Evolutionary conservation across 2,113 vertebrate genomes (phyloP).

Genomic region (Thymallus thymallus): DNA sequence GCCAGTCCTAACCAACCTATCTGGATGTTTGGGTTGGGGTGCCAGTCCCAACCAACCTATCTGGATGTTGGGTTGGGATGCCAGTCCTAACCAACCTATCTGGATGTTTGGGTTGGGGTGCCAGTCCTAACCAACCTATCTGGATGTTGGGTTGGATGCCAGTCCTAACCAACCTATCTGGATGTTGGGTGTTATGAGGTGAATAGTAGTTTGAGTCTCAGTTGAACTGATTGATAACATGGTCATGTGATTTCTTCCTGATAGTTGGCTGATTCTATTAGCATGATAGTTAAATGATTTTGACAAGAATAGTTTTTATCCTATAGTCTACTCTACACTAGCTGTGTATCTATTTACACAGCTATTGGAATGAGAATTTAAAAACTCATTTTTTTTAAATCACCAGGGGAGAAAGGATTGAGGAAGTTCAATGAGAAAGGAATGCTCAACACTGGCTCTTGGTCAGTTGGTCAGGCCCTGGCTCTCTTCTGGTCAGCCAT

Average conservation of each 20-base stretch:
- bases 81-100: too few relatives aligned
- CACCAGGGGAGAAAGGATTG: background rate
- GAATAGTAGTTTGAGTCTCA: background rate
- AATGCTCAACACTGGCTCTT: background rate
- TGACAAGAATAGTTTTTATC: background rate
- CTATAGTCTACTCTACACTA: too few relatives aligned
- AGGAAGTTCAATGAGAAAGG: background rate
- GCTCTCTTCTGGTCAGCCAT: background rate
- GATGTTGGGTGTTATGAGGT: background rate
- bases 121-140: background rate
- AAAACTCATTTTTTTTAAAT: too few relatives aligned
- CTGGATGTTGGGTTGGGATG: background rate
- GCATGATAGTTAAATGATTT: background rate
- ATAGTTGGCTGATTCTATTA: background rate
- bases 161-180: background rate
- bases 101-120: too few relatives aligned
- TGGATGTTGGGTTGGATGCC: background rate
- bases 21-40: too few relatives aligned
- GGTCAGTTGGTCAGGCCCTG: background rate
- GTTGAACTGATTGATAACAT: background rate
- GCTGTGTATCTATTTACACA: too few relatives aligned
- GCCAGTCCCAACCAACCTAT: background rate
- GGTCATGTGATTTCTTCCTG: background rate
- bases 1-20: too few relatives aligned
- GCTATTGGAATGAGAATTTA: too few relatives aligned